A percentile compares a stretch with the other conserved stretches of the same genome.
phyloP scores from a whole-genome alignment of 2,888 invertebrate genomes.

The Bombyx huttoni region DNA sequence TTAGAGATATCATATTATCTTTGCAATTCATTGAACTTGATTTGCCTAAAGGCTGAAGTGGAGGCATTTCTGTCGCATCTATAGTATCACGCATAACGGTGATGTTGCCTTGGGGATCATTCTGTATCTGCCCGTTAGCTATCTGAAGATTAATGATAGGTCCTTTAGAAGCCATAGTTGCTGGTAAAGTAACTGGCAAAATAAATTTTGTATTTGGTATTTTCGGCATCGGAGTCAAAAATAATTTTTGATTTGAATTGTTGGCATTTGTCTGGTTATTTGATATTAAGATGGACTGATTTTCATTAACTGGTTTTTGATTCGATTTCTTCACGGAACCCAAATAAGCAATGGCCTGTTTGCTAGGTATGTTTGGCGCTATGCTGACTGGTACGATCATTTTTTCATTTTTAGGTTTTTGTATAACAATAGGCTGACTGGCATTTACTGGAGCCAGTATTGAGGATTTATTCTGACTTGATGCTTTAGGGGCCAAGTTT shows the following conservation, averaged over 20 bases:
- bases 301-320: constrained; percentile 44
- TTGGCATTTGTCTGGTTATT: constrained; percentile 54
- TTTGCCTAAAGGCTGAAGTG: constrained; percentile 53
- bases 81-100: constrained; percentile 72
- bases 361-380: constrained; percentile 42
- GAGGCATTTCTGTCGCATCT: constrained; percentile 51
- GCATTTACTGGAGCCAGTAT: constrained; percentile 50
- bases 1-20: constrained; percentile 34
- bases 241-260: constrained; percentile 66
- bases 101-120: constrained; percentile 74
- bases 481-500: constrained; percentile 52
- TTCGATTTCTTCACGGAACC: constrained; percentile 69
- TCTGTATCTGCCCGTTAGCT: constrained; percentile 75
- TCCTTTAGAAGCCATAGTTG: constrained; percentile 71
- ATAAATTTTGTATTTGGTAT: constrained; percentile 69
- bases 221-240: constrained; percentile 74
- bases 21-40: constrained; percentile 41
- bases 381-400: constrained; percentile 65
- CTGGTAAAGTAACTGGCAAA: constrained; percentile 60
- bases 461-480: constrained; percentile 45
- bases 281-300: constrained; percentile 58
- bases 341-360: constrained; percentile 68
- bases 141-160: constrained; percentile 79
- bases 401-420: constrained; percentile 66
- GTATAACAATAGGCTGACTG: constrained; percentile 70